These are phyloP conservation scores for Philopotamus ludificatus DNA, from an alignment of 1,140 invertebrate genomes.

Conservation along the genomic window DNA sequence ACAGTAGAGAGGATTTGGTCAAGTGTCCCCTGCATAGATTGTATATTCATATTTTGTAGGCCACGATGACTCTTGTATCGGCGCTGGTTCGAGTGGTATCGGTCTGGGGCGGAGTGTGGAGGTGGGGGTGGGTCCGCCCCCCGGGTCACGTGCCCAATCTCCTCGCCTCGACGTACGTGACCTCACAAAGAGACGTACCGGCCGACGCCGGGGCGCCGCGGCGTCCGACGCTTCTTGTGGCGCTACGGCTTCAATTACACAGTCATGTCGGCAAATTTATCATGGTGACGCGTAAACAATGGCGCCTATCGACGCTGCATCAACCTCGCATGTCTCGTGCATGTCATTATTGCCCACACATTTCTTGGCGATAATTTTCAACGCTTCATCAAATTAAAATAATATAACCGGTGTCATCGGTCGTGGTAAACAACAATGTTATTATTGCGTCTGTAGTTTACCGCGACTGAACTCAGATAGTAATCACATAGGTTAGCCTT, in stretches of 20 bases:
- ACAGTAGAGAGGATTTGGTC: no score
- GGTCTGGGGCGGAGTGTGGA: not conserved
- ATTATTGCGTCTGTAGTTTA: no score
- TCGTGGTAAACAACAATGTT: no score
- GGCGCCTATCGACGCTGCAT: no score
- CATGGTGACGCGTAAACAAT: not conserved
- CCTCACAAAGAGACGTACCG: constrained; percentile 6
- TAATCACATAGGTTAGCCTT: no score
- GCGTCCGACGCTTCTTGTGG: not conserved
- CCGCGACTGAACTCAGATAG: no score
- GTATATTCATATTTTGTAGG: constrained; percentile 3
- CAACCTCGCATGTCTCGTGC: no score
- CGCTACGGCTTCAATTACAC: not conserved
- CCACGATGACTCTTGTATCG: not conserved
- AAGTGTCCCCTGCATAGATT: no score
- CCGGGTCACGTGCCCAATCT: constrained; percentile 12
- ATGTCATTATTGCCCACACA: no score
- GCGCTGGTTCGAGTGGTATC: not conserved
- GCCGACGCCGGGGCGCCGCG: not conserved
- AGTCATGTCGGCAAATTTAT: not conserved
- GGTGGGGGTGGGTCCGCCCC: not conserved
- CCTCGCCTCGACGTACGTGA: constrained; percentile 1
- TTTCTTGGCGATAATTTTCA: no score
- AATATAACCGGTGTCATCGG: no score
- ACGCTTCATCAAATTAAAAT: no score